Evolutionary conservation across 1,140 invertebrate species (phyloP), one percentile per base, ranked within the genome.

Genomic region (Nautilus pompilius): DNA sequence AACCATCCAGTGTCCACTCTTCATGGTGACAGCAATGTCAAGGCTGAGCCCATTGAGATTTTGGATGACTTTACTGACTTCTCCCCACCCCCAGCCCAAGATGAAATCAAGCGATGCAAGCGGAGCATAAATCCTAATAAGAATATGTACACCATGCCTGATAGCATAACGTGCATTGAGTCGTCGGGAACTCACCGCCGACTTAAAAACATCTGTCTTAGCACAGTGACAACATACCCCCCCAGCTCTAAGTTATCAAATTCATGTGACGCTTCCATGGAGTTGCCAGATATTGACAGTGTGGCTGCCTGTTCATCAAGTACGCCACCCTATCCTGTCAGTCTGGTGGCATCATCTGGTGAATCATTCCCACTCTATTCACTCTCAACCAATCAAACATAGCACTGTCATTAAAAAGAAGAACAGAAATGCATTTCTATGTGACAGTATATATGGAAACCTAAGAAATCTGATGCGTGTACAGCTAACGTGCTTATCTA

Each of bases 1-100:
- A 24, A 22, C n/a, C 49, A 53, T 28, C 10, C 10, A 1, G 13
- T 22, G n/a, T 5, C 20, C 4, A 28, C 3, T 17, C 26, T 53
- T 6, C 4, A 22, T 20, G 5, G 24, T 53, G 49, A 53, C 26
- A 24, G 49, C 2, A 28, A 28, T 5, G 29, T 53, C 6, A 53
- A 53, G 2, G 29, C 49, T 53, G 49, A 53, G 29, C 49, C 49
- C 5, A 53, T 53, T 53, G 49, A 53, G 24, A 53, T 53, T 6
- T 24, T 53, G 17, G 49, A 53, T 26, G 49, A 53, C 8, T 17
- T 53, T 2, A 53, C 49, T 8, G 49, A 53, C 49, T 53, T 28
- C 22, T 3, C 3, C 8, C 49, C 26, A 0, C 13, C 49, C 1
- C 49, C 26, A 0, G 5, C 49, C 1, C 49, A 53, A 24, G 49